Percentiles rank a stretch among this genome's conserved stretches.
Conservation (phyloP, 2,113 vertebrate species). For the Plectropomus leopardus region DNA sequence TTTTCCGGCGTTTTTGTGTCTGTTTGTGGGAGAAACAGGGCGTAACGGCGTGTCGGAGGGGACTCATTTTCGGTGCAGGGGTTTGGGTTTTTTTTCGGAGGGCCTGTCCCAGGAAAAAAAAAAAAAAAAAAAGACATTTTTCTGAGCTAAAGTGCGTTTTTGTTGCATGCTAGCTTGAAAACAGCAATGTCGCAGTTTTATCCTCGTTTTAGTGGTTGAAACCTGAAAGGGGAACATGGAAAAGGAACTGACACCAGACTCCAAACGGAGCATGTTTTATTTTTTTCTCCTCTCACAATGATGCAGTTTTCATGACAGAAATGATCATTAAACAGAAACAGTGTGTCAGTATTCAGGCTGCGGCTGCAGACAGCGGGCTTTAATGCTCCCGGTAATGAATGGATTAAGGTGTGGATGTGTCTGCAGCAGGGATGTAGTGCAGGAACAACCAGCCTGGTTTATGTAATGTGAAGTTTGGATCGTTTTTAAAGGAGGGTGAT, state of each 20-base stretch:
- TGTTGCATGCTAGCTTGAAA: background rate
- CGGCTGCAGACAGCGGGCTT: background rate
- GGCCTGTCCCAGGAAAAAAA: constrained; percentile 34
- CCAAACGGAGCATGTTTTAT: background rate
- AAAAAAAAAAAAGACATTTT: constrained; percentile 1
- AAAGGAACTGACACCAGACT: constrained; percentile 34
- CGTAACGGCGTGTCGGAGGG: constrained; percentile 47
- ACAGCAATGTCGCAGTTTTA: constrained; percentile 3
- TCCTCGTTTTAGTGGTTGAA: background rate
- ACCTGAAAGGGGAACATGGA: constrained; percentile 48
- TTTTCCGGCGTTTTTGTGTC: background rate
- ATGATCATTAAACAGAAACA: no score
- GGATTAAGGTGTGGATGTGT: background rate
- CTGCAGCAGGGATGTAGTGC: constrained; percentile 2
- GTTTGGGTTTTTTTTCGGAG: constrained; percentile 3
- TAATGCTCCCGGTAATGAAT: background rate
- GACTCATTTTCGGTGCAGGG: constrained; percentile 10
- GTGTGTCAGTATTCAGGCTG: background rate
- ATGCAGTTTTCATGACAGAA: constrained; percentile 2
- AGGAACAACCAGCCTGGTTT: background rate
- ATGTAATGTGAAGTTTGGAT: background rate
- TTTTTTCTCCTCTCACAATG: background rate
- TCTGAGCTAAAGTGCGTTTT: background rate
- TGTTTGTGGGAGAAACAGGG: constrained; percentile 43
- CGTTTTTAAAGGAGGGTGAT: background rate